Percentiles rank a stretch among this genome's conserved stretches.
phyloP scores from a whole-genome alignment of 2,888 invertebrate species.

The Rhorus exstirpatorius region DNA sequence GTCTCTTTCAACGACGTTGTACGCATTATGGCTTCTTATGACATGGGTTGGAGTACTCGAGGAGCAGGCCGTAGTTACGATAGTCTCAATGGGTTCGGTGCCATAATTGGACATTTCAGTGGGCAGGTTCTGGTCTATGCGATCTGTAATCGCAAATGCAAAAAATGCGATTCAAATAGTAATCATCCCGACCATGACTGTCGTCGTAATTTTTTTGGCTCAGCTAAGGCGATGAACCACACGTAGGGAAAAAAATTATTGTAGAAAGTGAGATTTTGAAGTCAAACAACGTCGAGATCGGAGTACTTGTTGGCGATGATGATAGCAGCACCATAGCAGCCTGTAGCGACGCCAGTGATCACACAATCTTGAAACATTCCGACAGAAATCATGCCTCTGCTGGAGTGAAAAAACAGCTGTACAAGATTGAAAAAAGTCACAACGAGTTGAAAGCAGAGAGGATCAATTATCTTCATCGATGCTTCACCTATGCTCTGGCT shows the following conservation, averaged over 20 bases:
- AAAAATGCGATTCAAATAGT: constrained; percentile 48
- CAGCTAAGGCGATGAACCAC: constrained; percentile 73
- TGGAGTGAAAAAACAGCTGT: constrained; percentile 59
- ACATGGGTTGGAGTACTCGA: constrained; percentile 68
- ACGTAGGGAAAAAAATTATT: constrained; percentile 63
- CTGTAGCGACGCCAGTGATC: constrained; percentile 34
- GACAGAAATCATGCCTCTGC: constrained; percentile 64
- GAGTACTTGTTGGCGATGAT: constrained; percentile 63
- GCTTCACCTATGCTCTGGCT: constrained; percentile 65
- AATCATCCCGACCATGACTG: constrained; percentile 66
- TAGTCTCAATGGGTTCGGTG: constrained; percentile 62
- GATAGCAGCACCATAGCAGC: constrained; percentile 61
- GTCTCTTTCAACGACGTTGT: constrained; percentile 45
- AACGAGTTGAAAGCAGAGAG: constrained; percentile 62
- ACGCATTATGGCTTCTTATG: constrained; percentile 55
- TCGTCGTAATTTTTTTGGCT: constrained; percentile 67
- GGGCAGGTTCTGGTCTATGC: constrained; percentile 65
- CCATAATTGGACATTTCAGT: constrained; percentile 62
- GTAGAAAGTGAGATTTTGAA: constrained; percentile 60
- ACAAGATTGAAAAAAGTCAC: constrained; percentile 66
- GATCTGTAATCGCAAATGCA: constrained; percentile 67
- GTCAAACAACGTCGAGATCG: constrained; percentile 54
- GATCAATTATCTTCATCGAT: constrained; percentile 64
- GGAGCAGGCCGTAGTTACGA: constrained; percentile 66
- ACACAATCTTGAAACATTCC: constrained; percentile 58